Base-by-base conservation (phyloP, 2,888 invertebrate species). In the Atherix ibis region DNA sequence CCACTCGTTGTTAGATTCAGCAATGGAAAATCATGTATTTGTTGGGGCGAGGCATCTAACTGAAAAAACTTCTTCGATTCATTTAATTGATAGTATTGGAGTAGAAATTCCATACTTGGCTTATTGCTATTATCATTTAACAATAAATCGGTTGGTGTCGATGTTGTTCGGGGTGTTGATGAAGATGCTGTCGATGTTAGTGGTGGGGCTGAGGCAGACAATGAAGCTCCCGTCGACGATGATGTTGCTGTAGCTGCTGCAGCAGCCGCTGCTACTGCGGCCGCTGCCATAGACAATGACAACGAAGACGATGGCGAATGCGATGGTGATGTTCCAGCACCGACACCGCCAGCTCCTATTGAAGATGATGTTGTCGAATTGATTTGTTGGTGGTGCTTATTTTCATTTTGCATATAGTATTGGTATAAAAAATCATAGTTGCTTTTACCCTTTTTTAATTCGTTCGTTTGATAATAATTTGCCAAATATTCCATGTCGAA, bases 11-110 rank as follows among this genome's bases (percentile, higher is more conserved):
- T 40, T 31, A 45, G 34, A 39, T 43, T 43, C 27, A 43, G 43
- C 40, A 46, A 46, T 41, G 47, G 45, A 40, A 49, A 49, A 51
- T 58, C 55, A 56, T 49, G 48, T 48, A 46, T 49, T 50, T 39
- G 44, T 50, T 52, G 51, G 50, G 57, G 55, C 53, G 58, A 56
- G 57, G 58, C 58, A 48, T 56, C 54, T 56, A 58, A 55, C 51
- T 59, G 60, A 57, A 60, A 58, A 58, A 60, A 59, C 54, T 58
- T 58, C 45, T 59, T 60, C 22, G 59, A 59, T 46, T 61, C 60
- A 37, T 52, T 56, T 12, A 60, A 46, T 48, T 61, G 60, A 40
- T 61, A 61, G 38, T 57, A 61, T 45, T 61, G 61, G 17, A 57
- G 39, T 9, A 61, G 43, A 38, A 54, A 57, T 31, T 61, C 59